These are phyloP conservation scores for Actinostola sp. DNA, from an alignment of 92 coral and sea anemone species.

Conservation along the genomic window DNA sequence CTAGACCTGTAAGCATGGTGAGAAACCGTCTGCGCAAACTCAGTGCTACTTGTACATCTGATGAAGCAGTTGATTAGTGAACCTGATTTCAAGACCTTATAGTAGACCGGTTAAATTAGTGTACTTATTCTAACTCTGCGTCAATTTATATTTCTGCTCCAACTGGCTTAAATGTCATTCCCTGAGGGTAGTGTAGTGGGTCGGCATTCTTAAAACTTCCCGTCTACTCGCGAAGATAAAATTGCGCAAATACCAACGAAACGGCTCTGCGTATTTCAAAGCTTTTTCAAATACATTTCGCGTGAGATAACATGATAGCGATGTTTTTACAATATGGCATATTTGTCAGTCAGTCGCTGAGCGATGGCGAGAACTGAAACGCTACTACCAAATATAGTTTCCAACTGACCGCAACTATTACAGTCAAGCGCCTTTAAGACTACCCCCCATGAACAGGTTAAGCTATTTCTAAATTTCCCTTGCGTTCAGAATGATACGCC, in stretches of 20 bases:
- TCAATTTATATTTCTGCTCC: too few relatives aligned
- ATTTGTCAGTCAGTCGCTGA: too few relatives aligned
- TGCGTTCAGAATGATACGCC: background rate
- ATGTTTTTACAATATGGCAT: too few relatives aligned
- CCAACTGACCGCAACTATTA: background rate
- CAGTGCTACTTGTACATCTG: too few relatives aligned
- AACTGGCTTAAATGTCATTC: background rate
- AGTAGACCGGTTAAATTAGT: too few relatives aligned
- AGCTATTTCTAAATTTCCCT: conserved; percentile 24
- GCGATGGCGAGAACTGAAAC: background rate
- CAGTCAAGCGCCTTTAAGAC: conserved; percentile 9
- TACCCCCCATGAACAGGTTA: conserved; percentile 13
- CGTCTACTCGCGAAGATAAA: background rate
- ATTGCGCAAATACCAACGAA: conserved; percentile 1
- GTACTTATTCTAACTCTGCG: too few relatives aligned
- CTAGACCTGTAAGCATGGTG: too few relatives aligned
- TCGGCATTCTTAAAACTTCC: background rate
- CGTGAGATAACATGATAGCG: background rate
- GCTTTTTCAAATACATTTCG: background rate
- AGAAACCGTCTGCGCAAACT: too few relatives aligned
- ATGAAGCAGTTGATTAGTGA: too few relatives aligned
- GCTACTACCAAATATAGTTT: conserved; percentile 7
- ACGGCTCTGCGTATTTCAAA: too few relatives aligned
- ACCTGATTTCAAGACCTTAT: too few relatives aligned
- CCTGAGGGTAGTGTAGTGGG: background rate